Conservation (phyloP, 2,797 vertebrate species). For the Dryobates pubescens region DNA sequence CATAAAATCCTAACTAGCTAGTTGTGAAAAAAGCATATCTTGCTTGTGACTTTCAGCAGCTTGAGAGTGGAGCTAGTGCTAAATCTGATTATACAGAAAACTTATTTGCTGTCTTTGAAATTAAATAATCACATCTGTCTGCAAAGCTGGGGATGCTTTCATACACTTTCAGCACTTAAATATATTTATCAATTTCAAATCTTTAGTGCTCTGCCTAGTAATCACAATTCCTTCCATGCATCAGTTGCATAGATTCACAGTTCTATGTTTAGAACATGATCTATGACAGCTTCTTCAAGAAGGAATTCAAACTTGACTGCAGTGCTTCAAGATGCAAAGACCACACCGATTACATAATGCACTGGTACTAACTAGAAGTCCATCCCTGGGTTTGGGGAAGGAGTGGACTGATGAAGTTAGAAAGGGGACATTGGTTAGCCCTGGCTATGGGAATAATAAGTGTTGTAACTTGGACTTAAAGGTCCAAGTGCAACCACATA, state of each 20-base stretch:
- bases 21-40: not conserved
- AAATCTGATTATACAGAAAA: not conserved
- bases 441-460: not conserved
- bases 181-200: not conserved
- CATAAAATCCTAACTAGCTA: not conserved
- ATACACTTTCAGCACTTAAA: not conserved
- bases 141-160: not conserved
- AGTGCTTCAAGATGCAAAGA: not conserved
- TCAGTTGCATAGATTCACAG: not conserved
- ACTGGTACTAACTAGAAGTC: not conserved
- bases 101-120: conserved; percentile 2
- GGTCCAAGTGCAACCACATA: not conserved
- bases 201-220: not conserved
- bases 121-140: not conserved
- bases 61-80: not conserved
- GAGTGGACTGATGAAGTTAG: not conserved
- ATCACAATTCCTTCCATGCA: not conserved
- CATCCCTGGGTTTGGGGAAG: not conserved
- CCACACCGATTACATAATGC: not conserved
- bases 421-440: not conserved
- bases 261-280: not conserved
- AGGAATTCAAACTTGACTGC: not conserved
- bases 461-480: not conserved
- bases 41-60: not conserved
- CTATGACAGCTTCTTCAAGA: not conserved